Evolutionary conservation across 92 coral and sea anemone genomes (phyloP).

Genomic region (Zoanthus sansibaricus): DNA sequence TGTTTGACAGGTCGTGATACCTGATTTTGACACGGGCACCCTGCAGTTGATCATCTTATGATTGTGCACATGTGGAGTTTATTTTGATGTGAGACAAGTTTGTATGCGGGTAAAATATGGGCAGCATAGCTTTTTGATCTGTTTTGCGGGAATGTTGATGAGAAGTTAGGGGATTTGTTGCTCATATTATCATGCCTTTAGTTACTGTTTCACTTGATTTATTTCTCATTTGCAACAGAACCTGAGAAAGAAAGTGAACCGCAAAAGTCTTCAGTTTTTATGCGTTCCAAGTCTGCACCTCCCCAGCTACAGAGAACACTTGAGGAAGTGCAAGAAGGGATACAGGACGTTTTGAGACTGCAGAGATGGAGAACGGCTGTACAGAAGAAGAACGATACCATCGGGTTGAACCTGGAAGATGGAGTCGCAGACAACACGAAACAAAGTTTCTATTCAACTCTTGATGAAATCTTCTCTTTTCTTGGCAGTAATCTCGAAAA

Average conservation of each 20-base stretch:
- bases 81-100: too few relatives aligned
- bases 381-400: slow-evolving; percentile 69
- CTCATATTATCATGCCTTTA: too few relatives aligned
- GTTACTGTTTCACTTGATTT: too few relatives aligned
- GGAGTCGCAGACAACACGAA: slow-evolving; percentile 31
- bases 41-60: too few relatives aligned
- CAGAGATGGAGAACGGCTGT: slow-evolving; percentile 94
- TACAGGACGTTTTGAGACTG: slow-evolving; percentile 87
- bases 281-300: slow-evolving; percentile 93
- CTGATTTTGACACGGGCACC: too few relatives aligned
- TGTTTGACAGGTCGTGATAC: too few relatives aligned
- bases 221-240: not conserved
- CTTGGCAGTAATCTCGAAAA: slow-evolving; percentile 90
- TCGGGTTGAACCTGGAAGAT: slow-evolving; percentile 21
- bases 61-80: too few relatives aligned
- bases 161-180: too few relatives aligned
- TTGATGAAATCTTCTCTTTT: slow-evolving; percentile 88
- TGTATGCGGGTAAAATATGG: too few relatives aligned
- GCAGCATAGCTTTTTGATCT: too few relatives aligned
- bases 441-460: slow-evolving; percentile 66
- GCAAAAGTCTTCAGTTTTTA: slow-evolving; percentile 52
- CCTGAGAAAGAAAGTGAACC: not conserved
- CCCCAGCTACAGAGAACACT: slow-evolving; percentile 81
- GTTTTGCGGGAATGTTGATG: too few relatives aligned
- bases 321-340: slow-evolving; percentile 82